Conservation (phyloP, 2,113 vertebrate genomes). For the Motacilla alba region DNA sequence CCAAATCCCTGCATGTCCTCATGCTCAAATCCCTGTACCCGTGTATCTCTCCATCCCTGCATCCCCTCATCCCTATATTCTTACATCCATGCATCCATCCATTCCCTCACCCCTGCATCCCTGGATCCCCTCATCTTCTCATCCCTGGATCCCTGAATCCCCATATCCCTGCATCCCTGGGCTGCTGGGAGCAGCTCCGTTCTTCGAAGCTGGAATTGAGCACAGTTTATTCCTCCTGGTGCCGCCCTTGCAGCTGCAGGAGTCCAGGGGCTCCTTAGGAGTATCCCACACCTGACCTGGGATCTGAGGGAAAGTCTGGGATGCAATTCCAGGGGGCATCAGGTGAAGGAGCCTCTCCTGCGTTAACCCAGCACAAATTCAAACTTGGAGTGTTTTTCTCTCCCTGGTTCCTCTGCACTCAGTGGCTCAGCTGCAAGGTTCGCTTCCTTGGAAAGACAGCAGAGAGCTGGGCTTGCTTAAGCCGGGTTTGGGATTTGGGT, state of each 20-base stretch:
- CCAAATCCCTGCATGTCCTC: not conserved
- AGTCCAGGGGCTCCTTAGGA: not conserved
- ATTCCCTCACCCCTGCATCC: too few relatives aligned
- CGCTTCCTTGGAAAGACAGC: not conserved
- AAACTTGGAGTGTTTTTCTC: not conserved
- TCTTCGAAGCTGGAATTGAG: not conserved
- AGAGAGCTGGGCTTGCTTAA: fast-evolving
- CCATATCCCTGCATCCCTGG: fast-evolving
- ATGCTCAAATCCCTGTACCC: too few relatives aligned
- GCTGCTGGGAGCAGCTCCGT: not conserved
- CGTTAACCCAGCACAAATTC: not conserved
- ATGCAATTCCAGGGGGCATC: not conserved
- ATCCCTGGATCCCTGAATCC: not conserved
- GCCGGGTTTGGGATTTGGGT: too few relatives aligned
- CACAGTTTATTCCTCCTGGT: not conserved
- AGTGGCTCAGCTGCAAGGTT: not conserved
- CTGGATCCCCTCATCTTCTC: fast-evolving
- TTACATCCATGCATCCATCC: too few relatives aligned
- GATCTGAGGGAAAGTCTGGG: not conserved
- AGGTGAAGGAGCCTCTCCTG: not conserved
- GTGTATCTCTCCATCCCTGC: fast-evolving
- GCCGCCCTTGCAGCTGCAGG: not conserved
- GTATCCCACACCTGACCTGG: not conserved
- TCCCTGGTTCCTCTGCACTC: not conserved
- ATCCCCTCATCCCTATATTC: too few relatives aligned